Percentiles rank a stretch among this genome's conserved stretches.
Conservation (phyloP, 2,797 vertebrate species). For the Cyclura pinguis region DNA sequence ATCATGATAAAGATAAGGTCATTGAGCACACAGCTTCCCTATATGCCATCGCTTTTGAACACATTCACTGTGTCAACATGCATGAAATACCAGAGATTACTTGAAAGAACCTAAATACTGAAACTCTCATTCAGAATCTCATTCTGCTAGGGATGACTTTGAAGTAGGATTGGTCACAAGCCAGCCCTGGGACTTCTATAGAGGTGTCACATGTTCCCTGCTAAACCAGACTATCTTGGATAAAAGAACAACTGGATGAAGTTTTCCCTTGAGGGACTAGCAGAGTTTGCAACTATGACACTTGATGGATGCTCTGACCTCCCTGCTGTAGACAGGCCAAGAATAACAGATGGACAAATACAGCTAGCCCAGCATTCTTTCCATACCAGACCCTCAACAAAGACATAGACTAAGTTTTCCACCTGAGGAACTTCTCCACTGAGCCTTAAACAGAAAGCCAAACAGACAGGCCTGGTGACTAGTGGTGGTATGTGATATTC, state of each 20-base stretch:
- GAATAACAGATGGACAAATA: background rate
- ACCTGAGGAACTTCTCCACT: background rate
- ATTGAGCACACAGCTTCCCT: slow-evolving; percentile 7
- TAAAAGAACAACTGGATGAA: background rate
- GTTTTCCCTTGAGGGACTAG: background rate
- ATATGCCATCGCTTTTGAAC: background rate
- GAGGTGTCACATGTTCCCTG: background rate
- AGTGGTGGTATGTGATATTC: background rate
- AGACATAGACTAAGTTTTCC: background rate
- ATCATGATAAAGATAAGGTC: slow-evolving; percentile 25
- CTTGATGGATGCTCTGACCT: background rate
- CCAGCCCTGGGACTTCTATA: background rate
- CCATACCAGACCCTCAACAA: background rate
- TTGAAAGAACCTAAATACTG: background rate
- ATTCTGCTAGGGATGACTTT: background rate
- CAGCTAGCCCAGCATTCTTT: background rate
- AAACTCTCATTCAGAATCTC: background rate
- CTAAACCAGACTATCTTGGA: background rate
- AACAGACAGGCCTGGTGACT: background rate
- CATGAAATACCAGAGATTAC: background rate
- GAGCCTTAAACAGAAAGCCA: background rate
- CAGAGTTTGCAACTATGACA: background rate
- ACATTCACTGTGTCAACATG: slow-evolving; percentile 4
- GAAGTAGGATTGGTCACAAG: background rate
- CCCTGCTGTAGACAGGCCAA: background rate